These are phyloP conservation scores for Malurus alboscapulatus DNA, from an alignment of 2,113 vertebrate genomes.

Conservation along the genomic window DNA sequence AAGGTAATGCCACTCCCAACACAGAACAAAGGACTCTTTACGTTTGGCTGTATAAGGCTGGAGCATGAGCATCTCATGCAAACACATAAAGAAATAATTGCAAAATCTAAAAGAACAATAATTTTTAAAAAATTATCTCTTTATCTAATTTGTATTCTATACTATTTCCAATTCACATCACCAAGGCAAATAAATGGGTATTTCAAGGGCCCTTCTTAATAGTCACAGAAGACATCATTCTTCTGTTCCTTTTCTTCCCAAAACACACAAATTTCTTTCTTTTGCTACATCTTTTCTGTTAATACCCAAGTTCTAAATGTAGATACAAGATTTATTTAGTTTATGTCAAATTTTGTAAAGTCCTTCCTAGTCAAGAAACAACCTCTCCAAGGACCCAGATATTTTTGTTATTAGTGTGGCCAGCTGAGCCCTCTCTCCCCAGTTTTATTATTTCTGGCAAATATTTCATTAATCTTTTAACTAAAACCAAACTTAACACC, in stretches of 20 bases:
- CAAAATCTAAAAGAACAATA: background rate
- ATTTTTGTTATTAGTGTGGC: background rate
- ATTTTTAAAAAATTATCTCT: background rate
- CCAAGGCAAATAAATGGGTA: background rate
- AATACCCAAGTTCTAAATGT: background rate
- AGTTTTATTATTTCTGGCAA: background rate
- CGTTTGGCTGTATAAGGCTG: background rate
- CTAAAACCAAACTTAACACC: background rate
- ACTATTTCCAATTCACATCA: background rate
- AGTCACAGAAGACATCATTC: background rate
- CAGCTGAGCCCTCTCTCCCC: background rate
- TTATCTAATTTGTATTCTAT: background rate
- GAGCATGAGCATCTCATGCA: background rate
- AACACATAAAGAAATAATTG: background rate
- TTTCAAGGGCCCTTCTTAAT: background rate
- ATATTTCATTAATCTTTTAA: background rate
- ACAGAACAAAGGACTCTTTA: background rate
- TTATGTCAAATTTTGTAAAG: background rate
- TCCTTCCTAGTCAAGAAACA: background rate
- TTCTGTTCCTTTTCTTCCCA: background rate
- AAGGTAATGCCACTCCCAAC: background rate
- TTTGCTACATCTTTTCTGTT: background rate
- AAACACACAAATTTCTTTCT: background rate
- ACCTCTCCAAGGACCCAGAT: background rate
- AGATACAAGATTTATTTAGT: background rate